phyloP scores from a whole-genome alignment of 2,888 invertebrate genomes.

The Holacanthella duospinosa region DNA sequence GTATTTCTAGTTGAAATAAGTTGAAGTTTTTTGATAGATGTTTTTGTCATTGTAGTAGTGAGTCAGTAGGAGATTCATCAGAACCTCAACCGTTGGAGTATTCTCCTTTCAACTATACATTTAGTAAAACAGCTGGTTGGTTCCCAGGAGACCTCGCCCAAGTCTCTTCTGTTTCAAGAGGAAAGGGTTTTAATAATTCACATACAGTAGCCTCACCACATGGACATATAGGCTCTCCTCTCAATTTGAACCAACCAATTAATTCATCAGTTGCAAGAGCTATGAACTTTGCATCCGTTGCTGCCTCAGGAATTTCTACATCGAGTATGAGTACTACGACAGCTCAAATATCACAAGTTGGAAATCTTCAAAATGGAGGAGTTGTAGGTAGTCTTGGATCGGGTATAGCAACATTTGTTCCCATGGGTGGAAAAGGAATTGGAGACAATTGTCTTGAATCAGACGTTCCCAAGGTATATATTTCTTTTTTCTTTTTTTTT shows the following conservation, averaged over 20 bases:
- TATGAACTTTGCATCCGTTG: conserved; percentile 62
- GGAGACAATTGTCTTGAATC: conserved; percentile 8
- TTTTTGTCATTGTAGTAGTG: no score
- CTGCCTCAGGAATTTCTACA: conserved; percentile 48
- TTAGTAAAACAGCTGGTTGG: conserved; percentile 47
- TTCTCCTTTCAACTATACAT: conserved; percentile 73
- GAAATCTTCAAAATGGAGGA: conserved; percentile 14
- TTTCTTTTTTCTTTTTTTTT: background rate
- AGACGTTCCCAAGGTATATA: conserved; percentile 22
- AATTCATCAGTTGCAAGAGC: conserved; percentile 38
- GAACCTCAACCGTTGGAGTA: conserved; percentile 56
- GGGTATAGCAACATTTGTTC: background rate
- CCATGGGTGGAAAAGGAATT: no score
- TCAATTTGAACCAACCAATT: background rate
- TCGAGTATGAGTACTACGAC: conserved; percentile 28
- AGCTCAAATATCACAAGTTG: conserved; percentile 30
- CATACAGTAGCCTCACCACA: background rate
- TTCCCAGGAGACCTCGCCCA: conserved; percentile 31
- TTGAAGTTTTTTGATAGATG: no score
- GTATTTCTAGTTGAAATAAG: no score
- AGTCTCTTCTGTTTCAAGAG: conserved; percentile 1
- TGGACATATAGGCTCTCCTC: background rate
- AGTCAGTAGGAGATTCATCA: no score
- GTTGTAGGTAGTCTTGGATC: conserved; percentile 2
- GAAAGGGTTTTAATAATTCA: background rate